Evolutionary conservation across 2,888 invertebrate genomes (phyloP).

Genomic region (Serripes groenlandicus): DNA sequence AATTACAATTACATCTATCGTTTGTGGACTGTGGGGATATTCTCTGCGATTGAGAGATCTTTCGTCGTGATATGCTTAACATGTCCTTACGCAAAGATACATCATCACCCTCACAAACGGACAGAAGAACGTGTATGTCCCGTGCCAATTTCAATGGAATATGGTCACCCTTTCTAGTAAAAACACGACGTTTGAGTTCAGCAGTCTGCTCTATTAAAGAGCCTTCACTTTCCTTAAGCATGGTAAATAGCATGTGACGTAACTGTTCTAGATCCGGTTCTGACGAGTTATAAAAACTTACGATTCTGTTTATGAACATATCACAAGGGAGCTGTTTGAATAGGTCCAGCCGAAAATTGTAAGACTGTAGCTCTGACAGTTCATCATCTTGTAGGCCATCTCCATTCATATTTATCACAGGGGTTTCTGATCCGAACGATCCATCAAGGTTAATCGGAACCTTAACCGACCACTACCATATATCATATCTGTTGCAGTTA

Average conservation of each 20-base stretch:
- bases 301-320: background rate
- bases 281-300: background rate
- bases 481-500: no score
- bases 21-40: no score
- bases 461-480: no score
- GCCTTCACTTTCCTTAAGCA: background rate
- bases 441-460: no score
- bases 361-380: background rate
- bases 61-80: background rate
- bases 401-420: no score
- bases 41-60: no score
- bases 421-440: no score
- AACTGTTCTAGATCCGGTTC: background rate
- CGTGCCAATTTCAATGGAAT: background rate
- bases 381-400: no score
- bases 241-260: background rate
- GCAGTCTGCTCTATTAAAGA: background rate
- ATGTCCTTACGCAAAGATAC: background rate
- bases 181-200: background rate
- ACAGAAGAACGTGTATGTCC: constrained; percentile 1
- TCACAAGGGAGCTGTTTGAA: background rate
- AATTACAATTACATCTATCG: no score
- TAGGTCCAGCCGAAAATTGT: background rate
- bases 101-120: constrained; percentile 1
- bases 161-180: background rate